Base-by-base conservation (phyloP, 2,113 vertebrate genomes). In the Paradoxurus hermaphroditus region DNA sequence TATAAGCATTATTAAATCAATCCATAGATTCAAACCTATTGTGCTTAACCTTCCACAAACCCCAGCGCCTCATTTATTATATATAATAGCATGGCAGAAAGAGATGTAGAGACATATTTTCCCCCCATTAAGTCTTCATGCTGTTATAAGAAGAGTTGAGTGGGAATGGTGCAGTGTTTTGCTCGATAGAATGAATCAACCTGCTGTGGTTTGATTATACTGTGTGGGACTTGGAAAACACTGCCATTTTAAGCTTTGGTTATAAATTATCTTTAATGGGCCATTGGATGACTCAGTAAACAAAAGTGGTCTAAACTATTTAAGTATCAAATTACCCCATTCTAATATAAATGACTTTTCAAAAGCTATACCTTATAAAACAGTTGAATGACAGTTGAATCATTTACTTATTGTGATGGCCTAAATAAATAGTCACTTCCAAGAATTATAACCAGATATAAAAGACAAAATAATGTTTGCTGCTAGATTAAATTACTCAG, bases 401-500 rank as follows among this genome's bases (percentile, higher is more conserved):
- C 90, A 77, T 97, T 97, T 94, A 86, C 90, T 82, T 63, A 36
- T 86, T 67, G 13, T 90, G 10, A 75, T 97, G 67, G 65, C 81
- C 87, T 81, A 96, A 97, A 81, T 91, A 78, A 97, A 44, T 44
- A 72, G 44, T 65, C 51, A 91, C 97, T 98, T 97, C 70, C 44
- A 53, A 92, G 97, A 97, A 95, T 59, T 12, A 36, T 85, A 97
- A 96, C 83, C 72, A 95, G 91, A 36, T 96, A 63, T 92, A 83
- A 97, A 98, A 93, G 93, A 91, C 84, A 98, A 92, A 95, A 85
- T 96, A 98, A 86, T 92, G 19, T 92, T 51, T 95, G 77, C 44
- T 96, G 63, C 85, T 78, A 56, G 86, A 97, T 91, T 96, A 97
- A 67, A 67, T 56, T 96, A 79, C 39, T 19, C 5, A 97, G 7